A percentile compares a stretch with the other conserved stretches of the same genome.
Evolutionary conservation across 2,797 vertebrate genomes (phyloP).

Genomic region (Rhynchotus rufescens): DNA sequence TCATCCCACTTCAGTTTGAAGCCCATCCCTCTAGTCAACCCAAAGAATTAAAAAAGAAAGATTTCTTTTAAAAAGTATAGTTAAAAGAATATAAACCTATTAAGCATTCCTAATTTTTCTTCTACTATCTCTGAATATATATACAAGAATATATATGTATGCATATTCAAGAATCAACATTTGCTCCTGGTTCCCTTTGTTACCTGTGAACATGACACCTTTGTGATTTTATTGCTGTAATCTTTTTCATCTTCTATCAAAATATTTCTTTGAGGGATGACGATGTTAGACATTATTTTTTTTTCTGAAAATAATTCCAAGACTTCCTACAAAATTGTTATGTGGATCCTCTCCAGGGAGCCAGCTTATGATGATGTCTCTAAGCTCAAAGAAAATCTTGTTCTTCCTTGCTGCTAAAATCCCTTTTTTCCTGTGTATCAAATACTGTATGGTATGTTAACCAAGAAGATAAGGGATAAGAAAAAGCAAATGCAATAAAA

Average conservation of each 20-base stretch:
- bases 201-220: background rate
- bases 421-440: background rate
- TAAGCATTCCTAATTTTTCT: background rate
- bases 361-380: background rate
- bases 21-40: background rate
- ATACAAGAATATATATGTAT: background rate
- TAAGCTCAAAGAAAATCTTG: background rate
- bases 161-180: background rate
- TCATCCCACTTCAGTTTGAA: background rate
- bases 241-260: background rate
- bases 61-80: background rate
- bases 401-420: background rate
- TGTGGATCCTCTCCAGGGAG: background rate
- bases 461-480: background rate
- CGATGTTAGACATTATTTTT: background rate
- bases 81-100: background rate
- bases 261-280: background rate
- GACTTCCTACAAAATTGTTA: background rate
- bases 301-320: background rate
- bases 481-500: background rate
- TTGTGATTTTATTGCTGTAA: background rate
- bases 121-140: accelerated
- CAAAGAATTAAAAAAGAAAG: background rate
- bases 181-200: background rate
- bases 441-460: background rate